Percentiles rank a stretch among this genome's conserved stretches.
Conservation (phyloP, 1,140 invertebrate species). For the Manduca sexta region DNA sequence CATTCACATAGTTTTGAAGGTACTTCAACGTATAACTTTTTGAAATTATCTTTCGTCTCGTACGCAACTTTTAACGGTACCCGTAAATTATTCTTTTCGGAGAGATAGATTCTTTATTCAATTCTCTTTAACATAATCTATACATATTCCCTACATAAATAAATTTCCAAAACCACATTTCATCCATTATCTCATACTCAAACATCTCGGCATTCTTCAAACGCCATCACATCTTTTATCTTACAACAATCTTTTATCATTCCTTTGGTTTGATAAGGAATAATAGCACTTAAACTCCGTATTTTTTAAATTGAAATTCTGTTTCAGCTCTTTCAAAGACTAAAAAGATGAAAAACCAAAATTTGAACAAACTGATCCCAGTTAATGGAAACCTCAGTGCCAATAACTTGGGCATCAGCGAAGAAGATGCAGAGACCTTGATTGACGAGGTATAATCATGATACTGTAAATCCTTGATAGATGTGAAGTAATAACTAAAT, state of each 20-base stretch:
- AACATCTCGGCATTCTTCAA: background rate
- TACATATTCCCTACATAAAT: background rate
- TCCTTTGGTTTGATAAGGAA: background rate
- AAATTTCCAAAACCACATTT: background rate
- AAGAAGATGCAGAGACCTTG: conserved; percentile 52
- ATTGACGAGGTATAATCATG: conserved; percentile 21
- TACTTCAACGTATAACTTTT: too few relatives aligned
- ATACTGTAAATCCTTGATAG: too few relatives aligned
- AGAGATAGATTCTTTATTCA: too few relatives aligned
- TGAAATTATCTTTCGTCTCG: too few relatives aligned
- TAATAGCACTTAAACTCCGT: too few relatives aligned
- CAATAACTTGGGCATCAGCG: conserved; percentile 74
- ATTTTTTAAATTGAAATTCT: too few relatives aligned
- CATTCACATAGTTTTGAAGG: too few relatives aligned
- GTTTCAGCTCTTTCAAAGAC: conserved; percentile 78
- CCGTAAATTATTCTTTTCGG: too few relatives aligned
- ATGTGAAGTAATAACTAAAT: too few relatives aligned
- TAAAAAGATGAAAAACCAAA: conserved; percentile 76
- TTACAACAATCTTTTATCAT: background rate
- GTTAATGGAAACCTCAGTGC: conserved; percentile 62
- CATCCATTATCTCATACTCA: background rate
- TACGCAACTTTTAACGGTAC: too few relatives aligned
- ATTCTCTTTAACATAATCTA: background rate
- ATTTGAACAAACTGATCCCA: conserved; percentile 60
- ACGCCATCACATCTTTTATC: background rate